Evolutionary conservation across 1,140 invertebrate species (phyloP).

Genomic region (Venustaconcha ellipsiformis): DNA sequence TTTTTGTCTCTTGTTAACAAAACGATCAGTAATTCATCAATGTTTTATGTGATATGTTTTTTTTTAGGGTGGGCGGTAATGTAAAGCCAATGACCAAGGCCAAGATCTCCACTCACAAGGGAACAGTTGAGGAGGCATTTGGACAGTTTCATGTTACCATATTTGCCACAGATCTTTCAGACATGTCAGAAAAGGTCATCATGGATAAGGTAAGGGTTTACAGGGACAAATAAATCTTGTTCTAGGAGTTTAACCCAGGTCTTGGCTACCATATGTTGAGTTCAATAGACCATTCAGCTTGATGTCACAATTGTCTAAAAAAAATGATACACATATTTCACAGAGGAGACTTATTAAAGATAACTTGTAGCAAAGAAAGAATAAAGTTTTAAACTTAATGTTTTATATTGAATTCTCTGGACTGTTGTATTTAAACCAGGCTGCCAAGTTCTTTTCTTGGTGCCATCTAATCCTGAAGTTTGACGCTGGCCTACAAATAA

Average conservation of each 20-base stretch:
- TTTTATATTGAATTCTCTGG: too few relatives aligned
- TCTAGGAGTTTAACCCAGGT: background rate
- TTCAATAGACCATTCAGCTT: too few relatives aligned
- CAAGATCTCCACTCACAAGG: constrained; percentile 64
- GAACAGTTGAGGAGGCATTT: constrained; percentile 55
- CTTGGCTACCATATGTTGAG: background rate
- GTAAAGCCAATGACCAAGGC: constrained; percentile 65
- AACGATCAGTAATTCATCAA: too few relatives aligned
- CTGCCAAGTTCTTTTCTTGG: too few relatives aligned
- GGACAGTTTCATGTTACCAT: constrained; percentile 60
- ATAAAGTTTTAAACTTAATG: too few relatives aligned
- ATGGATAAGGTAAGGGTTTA: constrained; percentile 57
- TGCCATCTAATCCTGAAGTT: too few relatives aligned
- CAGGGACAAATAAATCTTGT: background rate
- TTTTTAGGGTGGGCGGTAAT: constrained; percentile 59
- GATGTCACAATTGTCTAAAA: background rate
- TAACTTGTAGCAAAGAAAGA: background rate
- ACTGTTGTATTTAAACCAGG: too few relatives aligned
- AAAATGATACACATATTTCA: too few relatives aligned
- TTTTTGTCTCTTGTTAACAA: too few relatives aligned
- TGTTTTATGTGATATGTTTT: background rate
- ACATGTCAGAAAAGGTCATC: constrained; percentile 57
- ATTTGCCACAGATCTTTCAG: constrained; percentile 55
- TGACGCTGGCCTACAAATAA: too few relatives aligned
- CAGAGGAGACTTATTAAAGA: background rate